Conservation (phyloP, 2,113 vertebrate genomes). For the Saimiri boliviensis region DNA sequence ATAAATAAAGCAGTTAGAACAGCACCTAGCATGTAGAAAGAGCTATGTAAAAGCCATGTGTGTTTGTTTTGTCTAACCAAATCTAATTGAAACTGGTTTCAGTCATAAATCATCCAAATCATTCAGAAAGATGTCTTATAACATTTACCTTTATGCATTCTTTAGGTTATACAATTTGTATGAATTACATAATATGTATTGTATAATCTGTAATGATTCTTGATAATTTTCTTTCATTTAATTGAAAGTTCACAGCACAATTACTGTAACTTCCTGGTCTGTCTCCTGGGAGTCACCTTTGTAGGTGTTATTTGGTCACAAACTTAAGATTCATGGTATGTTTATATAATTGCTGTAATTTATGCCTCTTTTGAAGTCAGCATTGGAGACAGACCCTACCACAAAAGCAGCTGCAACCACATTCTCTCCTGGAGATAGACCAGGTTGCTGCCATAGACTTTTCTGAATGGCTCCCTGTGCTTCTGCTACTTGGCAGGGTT, state of each 20-base stretch:
- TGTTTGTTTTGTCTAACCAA: background rate
- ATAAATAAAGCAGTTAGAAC: background rate
- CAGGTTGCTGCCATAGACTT: background rate
- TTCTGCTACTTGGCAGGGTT: background rate
- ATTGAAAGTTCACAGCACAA: constrained; percentile 4
- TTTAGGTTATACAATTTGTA: background rate
- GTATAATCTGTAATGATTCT: background rate
- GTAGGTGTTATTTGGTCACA: background rate
- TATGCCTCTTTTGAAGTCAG: background rate
- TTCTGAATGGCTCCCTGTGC: background rate
- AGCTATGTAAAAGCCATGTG: background rate
- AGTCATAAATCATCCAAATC: background rate
- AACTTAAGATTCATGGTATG: constrained; percentile 10
- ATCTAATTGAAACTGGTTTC: background rate
- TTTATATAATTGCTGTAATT: background rate
- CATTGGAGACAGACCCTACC: background rate
- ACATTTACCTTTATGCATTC: background rate
- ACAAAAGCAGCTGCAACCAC: background rate
- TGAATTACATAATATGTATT: background rate
- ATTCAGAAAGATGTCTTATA: background rate
- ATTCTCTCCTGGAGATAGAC: background rate
- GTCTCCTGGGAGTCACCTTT: background rate
- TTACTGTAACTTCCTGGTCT: constrained; percentile 22
- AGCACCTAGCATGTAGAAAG: background rate
- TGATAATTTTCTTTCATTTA: background rate